Percentiles rank a stretch among this genome's conserved stretches.
phyloP scores from a whole-genome alignment of 2,797 vertebrate species.

The Amblyopsis hoosieri region DNA sequence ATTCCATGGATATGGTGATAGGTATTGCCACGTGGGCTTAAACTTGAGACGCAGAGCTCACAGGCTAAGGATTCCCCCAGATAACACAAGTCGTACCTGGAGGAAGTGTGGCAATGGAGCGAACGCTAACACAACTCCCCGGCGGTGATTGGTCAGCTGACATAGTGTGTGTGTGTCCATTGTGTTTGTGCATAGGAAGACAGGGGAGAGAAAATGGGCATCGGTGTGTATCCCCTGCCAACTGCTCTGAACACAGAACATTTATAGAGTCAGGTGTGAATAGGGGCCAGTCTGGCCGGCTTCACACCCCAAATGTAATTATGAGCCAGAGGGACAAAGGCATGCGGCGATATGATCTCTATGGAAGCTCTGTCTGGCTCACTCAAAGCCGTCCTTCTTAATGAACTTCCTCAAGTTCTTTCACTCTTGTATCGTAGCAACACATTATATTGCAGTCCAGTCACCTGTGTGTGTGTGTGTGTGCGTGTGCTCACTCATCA shows the following conservation, averaged over 20 bases:
- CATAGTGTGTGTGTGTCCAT: neutral
- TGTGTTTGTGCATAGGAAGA: neutral
- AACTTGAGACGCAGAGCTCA: conserved; percentile 17
- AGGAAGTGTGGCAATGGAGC: neutral
- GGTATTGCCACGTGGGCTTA: neutral
- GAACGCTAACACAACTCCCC: neutral
- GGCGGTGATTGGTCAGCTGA: conserved; percentile 7
- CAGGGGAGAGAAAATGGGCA: neutral
- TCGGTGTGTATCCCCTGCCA: neutral
- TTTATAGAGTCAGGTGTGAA: conserved; percentile 60
- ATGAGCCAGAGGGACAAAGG: conserved; percentile 68
- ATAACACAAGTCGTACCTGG: conserved; percentile 2
- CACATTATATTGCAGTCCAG: conserved; percentile 80
- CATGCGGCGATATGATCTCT: conserved; percentile 60
- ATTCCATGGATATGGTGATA: conserved; percentile 11
- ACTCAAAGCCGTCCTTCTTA: conserved; percentile 81
- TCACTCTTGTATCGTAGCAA: conserved; percentile 85
- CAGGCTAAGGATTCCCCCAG: conserved; percentile 13
- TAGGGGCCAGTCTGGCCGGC: conserved; percentile 46
- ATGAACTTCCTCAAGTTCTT: conserved; percentile 82
- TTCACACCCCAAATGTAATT: conserved; percentile 71
- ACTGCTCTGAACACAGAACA: conserved; percentile 6
- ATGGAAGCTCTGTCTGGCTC: conserved; percentile 68
- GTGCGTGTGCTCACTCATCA: conserved; percentile 60
- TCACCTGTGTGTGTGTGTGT: conserved; percentile 56